Evolutionary conservation across 2,113 vertebrate species (phyloP).

Genomic region (Peucedramus taeniatus): DNA sequence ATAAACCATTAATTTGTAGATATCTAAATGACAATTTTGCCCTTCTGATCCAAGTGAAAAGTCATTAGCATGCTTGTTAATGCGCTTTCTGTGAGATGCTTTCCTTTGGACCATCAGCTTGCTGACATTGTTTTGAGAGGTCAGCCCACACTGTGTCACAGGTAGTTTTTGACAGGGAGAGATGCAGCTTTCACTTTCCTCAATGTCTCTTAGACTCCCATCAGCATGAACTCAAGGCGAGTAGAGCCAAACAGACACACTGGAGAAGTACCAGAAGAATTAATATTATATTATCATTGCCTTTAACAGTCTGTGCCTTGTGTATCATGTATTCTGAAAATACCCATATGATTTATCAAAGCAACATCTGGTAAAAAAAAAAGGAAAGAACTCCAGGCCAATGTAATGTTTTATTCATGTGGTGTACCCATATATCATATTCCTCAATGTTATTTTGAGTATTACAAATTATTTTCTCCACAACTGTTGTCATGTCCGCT

Average conservation of each 20-base stretch:
- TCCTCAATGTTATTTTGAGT: background rate
- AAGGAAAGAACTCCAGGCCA: background rate
- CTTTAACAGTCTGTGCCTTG: background rate
- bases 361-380: background rate
- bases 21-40: background rate
- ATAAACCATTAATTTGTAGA: background rate
- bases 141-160: background rate
- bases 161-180: background rate
- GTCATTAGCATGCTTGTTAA: background rate
- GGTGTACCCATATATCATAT: background rate
- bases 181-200: background rate
- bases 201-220: background rate
- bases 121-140: background rate
- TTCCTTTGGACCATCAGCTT: background rate
- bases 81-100: background rate
- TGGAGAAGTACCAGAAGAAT: background rate
- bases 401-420: background rate
- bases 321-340: background rate
- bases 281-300: background rate
- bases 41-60: background rate
- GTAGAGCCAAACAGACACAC: background rate
- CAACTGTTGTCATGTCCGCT: background rate
- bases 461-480: background rate
- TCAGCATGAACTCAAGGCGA: background rate
- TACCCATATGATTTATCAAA: background rate